Evolutionary conservation across 2,113 vertebrate species (phyloP), one percentile per base, ranked within the genome.

Genomic region (Epinephelus fuscoguttatus): DNA sequence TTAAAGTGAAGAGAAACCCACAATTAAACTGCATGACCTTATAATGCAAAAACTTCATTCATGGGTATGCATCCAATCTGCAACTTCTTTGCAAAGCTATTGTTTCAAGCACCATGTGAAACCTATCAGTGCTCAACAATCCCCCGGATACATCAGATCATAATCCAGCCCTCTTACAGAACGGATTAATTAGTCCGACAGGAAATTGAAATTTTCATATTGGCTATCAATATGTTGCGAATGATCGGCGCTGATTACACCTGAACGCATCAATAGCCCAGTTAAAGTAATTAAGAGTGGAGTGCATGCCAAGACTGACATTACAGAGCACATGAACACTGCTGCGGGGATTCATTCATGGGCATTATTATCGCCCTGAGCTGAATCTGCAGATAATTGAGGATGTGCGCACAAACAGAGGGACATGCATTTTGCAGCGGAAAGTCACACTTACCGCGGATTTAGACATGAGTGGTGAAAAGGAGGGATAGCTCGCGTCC

Each of bases 391-490:
- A 81, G 23, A 84, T 72, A 27, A 50, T 0, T 27, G 15, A n/a
- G 72, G 30, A 74, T 68, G 45, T 71, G 85, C 71, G 87, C 86
- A 74, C 75, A 75, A 1, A 60, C 63, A 47, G 13, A 19, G 15
- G n/a, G 25, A 61, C 67, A 23, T 27, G 66, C 76, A 25, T 74
- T 57, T 30, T 23, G 69, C 25, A 0, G 18, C 52, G 27, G 40
- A 67, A 79, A 84, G 63, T 84, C 64, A 60, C 78, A 90, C 94
- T 94, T 91, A 95, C 94, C 94, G 81, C 62, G 76, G 73, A 27
- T 87, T 89, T 74, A 59, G 80, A 81, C 67, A 80, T 19, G 30
- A 66, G 60, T n/a, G 79, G 27, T 45, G 75, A 40, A 15, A 42
- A 25, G 37, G 62, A 71, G 64, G 62, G 15, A 42, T 12, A 67